Percentiles rank a stretch among this genome's conserved stretches.
Conservation (phyloP, 2,888 invertebrate species). For the Aromia moschata region DNA sequence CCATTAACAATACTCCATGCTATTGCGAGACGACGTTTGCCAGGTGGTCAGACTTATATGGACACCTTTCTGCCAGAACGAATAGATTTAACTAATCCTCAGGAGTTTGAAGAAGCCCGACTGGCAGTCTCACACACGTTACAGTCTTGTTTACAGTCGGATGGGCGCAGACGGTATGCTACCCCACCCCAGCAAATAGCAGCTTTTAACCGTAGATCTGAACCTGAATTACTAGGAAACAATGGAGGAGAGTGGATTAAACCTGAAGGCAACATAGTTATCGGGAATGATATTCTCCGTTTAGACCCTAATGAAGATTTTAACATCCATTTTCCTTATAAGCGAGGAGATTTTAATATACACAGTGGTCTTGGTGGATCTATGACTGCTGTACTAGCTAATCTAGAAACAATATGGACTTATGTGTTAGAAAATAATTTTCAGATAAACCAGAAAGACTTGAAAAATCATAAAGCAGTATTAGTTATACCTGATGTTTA, state of each 20-base stretch:
- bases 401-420: slow-evolving; percentile 90
- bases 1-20: slow-evolving; percentile 88
- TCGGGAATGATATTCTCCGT: slow-evolving; percentile 80
- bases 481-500: slow-evolving; percentile 91
- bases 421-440: slow-evolving; percentile 80
- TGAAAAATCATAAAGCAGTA: slow-evolving; percentile 85
- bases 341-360: slow-evolving; percentile 86
- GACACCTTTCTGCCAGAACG: slow-evolving; percentile 70
- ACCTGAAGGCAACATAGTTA: slow-evolving; percentile 71
- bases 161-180: slow-evolving; percentile 81
- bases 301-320: slow-evolving; percentile 76
- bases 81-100: slow-evolving; percentile 72
- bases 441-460: slow-evolving; percentile 74
- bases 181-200: slow-evolving; percentile 91
- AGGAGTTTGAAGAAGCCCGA: slow-evolving; percentile 85
- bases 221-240: slow-evolving; percentile 72
- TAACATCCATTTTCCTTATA: slow-evolving; percentile 90
- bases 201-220: slow-evolving; percentile 83
- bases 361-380: slow-evolving; percentile 88
- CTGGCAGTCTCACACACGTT: slow-evolving; percentile 84
- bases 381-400: slow-evolving; percentile 81
- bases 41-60: slow-evolving; percentile 56
- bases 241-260: slow-evolving; percentile 72
- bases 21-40: slow-evolving; percentile 75
- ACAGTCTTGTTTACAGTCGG: slow-evolving; percentile 86